phyloP scores from a whole-genome alignment of 1,140 invertebrate species.

The Drosophila murphyi region DNA sequence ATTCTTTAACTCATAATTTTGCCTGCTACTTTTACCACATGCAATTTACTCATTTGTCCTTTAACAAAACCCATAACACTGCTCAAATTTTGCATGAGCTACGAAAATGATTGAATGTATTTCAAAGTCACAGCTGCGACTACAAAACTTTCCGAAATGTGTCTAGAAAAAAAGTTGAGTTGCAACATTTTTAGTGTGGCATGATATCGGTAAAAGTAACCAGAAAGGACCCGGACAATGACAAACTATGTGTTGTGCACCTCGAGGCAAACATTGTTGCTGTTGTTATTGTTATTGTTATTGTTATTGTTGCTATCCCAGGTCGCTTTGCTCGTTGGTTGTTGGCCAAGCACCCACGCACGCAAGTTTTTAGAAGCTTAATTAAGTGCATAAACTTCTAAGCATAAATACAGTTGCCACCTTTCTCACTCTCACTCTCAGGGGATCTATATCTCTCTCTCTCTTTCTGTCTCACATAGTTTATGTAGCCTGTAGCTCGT shows the following conservation, averaged over 20 bases:
- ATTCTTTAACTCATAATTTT: no score
- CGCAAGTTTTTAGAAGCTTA: constrained; percentile 59
- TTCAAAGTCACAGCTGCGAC: constrained; percentile 69
- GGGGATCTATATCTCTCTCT: neutral
- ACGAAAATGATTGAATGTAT: constrained; percentile 73
- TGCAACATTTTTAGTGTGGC: constrained; percentile 39
- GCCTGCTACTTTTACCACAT: neutral
- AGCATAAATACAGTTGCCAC: constrained; percentile 61
- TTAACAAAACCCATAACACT: neutral
- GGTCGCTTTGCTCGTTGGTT: constrained; percentile 1
- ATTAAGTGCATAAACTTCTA: constrained; percentile 73
- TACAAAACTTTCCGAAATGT: constrained; percentile 42
- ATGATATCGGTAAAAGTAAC: constrained; percentile 7
- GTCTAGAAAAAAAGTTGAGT: constrained; percentile 39
- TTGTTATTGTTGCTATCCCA: neutral
- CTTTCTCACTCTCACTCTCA: neutral
- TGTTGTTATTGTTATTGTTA: constrained; percentile 20
- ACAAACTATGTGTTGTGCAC: constrained; percentile 51
- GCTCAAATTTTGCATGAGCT: constrained; percentile 23
- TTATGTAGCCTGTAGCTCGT: constrained; percentile 37
- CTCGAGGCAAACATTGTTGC: constrained; percentile 46
- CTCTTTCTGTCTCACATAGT: neutral
- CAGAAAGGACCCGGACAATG: constrained; percentile 36
- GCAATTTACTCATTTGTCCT: constrained; percentile 4
- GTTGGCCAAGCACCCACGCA: constrained; percentile 2